Base-by-base conservation (phyloP, 2,797 vertebrate genomes). In the Toxotes lorentzi region DNA sequence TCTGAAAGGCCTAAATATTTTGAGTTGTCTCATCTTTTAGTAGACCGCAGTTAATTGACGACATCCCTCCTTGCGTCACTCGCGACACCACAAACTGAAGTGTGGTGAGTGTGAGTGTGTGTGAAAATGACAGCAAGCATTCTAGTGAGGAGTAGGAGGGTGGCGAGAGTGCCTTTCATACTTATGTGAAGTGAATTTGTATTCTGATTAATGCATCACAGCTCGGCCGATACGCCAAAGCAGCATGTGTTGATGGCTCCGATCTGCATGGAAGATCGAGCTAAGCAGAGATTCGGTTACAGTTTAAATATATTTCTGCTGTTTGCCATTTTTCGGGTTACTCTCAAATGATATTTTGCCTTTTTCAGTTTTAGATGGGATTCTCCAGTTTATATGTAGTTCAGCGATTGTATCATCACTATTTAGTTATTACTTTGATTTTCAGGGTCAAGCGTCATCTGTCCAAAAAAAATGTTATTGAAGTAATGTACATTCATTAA, bases 1-100 rank as follows among this genome's bases (percentile, higher is more conserved):
- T 76, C 71, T 35, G 75, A 57, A 58, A 58, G 72, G 68, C 82
- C 53, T 30, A 30, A 78, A 81, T 63, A 73, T 84, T 82, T 85
- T 67, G 82, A 89, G 62, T 85, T 73, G 87, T 79, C 56, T 78
- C 9, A 24, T 88, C 57, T 84, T 86, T 72, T 56, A 59, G 76
- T 72, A 77, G 76, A 65, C 71, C 77, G 27, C 77, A 84, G 59
- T 84, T 90, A 86, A 90, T 88, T 88, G 91, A 89, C 76, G 83
- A 86, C 88, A 88, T 87, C 70, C 62, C 66, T 89, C 73, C 69
- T 71, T 91, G 89, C 92, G 82, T 93, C 91, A 93, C 79, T 90
- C 82, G 54, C 53, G 8, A 75, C 84, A 74, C 74, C 68, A 76
- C 88, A 86, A 84, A 78, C 85, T 76, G 78, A 89, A 88, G 84